Conservation (phyloP, 2,888 invertebrate species). For the Colletes collaris region DNA sequence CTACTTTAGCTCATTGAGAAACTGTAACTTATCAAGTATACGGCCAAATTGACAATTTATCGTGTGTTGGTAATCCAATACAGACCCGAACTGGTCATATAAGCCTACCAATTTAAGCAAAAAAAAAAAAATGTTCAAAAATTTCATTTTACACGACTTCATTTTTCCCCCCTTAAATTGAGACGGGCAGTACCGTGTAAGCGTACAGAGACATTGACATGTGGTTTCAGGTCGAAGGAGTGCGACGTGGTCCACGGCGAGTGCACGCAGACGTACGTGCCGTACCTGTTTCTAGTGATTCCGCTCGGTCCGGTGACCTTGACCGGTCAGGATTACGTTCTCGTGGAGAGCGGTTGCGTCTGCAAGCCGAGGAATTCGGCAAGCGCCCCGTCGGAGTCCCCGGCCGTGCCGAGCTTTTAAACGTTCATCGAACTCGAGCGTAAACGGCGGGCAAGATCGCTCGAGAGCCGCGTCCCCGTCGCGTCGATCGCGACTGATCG, state of each 20-base stretch:
- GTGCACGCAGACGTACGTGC: slow-evolving; percentile 96
- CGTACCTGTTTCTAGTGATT: slow-evolving; percentile 95
- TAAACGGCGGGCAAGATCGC: slow-evolving; percentile 4
- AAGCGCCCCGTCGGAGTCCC: slow-evolving; percentile 70
- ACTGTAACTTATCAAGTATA: too few relatives aligned
- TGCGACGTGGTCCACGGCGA: slow-evolving; percentile 95
- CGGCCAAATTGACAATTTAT: too few relatives aligned
- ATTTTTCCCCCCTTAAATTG: too few relatives aligned
- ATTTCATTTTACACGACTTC: too few relatives aligned
- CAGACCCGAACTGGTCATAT: too few relatives aligned
- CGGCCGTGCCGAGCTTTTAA: slow-evolving; percentile 78
- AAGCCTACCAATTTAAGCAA: too few relatives aligned
- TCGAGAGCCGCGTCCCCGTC: slow-evolving; percentile 24
- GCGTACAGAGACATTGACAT: slow-evolving; percentile 15
- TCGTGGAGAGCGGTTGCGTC: slow-evolving; percentile 97
- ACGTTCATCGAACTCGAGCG: slow-evolving; percentile 55
- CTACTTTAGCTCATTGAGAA: too few relatives aligned
- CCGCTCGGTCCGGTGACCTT: slow-evolving; percentile 95
- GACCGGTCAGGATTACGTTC: slow-evolving; percentile 96
- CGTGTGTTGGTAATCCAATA: too few relatives aligned
- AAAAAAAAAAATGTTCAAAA: too few relatives aligned
- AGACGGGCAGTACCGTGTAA: too few relatives aligned
- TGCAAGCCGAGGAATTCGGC: slow-evolving; percentile 87
- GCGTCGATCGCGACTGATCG: slow-evolving; percentile 37
- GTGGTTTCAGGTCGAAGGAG: slow-evolving; percentile 90